Base-by-base conservation (phyloP, 1,140 invertebrate genomes). In the Leptonema lineaticorne region DNA sequence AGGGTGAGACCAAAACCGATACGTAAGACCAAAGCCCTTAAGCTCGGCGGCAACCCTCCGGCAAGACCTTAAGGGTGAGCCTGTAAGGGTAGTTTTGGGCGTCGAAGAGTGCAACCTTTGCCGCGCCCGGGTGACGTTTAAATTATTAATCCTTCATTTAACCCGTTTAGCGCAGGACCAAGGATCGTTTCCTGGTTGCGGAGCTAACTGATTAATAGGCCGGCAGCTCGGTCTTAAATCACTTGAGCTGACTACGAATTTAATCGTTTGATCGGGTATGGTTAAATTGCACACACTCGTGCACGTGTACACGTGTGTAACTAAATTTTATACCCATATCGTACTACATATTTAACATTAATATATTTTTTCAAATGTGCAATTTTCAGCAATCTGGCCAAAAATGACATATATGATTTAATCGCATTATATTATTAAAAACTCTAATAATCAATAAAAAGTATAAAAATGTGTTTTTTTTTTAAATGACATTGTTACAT, bases 111-210 rank as follows among this genome's bases (percentile, higher is more conserved):
- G 59, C 59, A 62, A 33, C 30, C 59, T 62, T 62, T 45, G 59
- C 33, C 30, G 37, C 30, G 37, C 29, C 59, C 18, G 37, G 59
- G 59, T 16, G 57, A 59, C 28, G 33, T 59, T 60, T 68, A 53
- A 68, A 69, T 69, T 69, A 69, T 69, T 69, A 69, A 69, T 59
- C 63, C 68, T 65, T 69, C 68, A 66, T 69, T 69, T 69, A 69
- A 63, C 63, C 63, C 68, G 68, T 63, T 69, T 69, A 69, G 37
- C 37, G 63, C 56, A 58, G 53, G 48, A 57, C 59, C 24, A 24
- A 16, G 59, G 59, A 62, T 57, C 46, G 63, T 24, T 57, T 57
- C 56, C 53, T 65, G 45, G 48, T n/a, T 37, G 60, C 37, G 16
- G 63, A n/a, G 46, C 28, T 26, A 41, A 56, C 48, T 66, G 63